phyloP scores from a whole-genome alignment of 1,140 invertebrate genomes.

The Aphis gossypii region DNA sequence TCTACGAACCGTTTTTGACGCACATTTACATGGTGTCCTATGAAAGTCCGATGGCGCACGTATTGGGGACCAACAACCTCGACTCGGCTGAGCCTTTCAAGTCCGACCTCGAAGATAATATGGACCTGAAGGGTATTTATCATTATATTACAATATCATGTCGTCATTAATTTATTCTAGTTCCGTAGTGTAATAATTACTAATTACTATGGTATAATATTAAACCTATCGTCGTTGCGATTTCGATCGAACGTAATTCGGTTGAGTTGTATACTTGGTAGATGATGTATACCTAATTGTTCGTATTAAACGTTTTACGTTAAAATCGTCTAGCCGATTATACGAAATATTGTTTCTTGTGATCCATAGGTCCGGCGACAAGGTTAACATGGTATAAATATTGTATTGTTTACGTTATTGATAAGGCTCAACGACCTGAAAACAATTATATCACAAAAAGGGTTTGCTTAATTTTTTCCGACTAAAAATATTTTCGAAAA shows the following conservation, averaged over 20 bases:
- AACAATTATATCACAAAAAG: not conserved
- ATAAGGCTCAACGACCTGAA: not conserved
- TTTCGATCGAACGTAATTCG: not conserved
- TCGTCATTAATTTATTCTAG: not conserved
- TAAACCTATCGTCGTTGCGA: not conserved
- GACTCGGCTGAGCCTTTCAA: conserved; percentile 5
- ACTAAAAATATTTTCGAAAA: conserved; percentile 1
- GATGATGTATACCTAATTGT: not conserved
- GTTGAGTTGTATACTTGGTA: too few species aligned
- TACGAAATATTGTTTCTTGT: not conserved
- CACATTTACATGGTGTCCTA: conserved; percentile 45
- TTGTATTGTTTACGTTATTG: not conserved
- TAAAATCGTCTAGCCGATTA: not conserved
- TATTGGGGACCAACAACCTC: conserved; percentile 32
- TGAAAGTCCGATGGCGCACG: conserved; percentile 46
- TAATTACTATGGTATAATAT: too few species aligned
- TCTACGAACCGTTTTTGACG: not conserved
- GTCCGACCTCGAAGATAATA: conserved; percentile 12
- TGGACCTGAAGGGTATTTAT: conserved; percentile 41
- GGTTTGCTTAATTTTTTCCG: not conserved
- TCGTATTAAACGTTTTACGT: not conserved
- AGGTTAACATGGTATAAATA: not conserved
- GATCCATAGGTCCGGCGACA: not conserved
- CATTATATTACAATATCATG: too few species aligned
- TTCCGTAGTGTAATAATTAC: not conserved